Evolutionary conservation across 2,888 invertebrate species (phyloP).

Genomic region (Cosmorhoe ocellata): DNA sequence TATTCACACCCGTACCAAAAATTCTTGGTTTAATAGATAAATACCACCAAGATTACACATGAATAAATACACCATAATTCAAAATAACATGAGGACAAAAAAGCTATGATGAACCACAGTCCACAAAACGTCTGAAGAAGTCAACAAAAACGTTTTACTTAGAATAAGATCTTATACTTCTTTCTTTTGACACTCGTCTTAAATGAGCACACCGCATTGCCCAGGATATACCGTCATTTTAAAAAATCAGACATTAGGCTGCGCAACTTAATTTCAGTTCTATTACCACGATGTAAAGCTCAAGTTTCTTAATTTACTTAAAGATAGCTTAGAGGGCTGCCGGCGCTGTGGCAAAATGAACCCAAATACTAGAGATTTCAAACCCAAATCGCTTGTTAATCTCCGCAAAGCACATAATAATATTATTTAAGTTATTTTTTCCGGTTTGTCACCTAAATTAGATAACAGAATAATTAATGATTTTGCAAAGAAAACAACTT

Average conservation of each 20-base stretch:
- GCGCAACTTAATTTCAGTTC: constrained; percentile 32
- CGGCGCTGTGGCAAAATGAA: constrained; percentile 14
- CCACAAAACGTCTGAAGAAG: too few relatives aligned
- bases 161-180: too few relatives aligned
- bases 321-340: constrained; percentile 1
- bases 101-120: too few relatives aligned
- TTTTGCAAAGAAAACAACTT: too few relatives aligned
- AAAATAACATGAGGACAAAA: too few relatives aligned
- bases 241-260: constrained; percentile 14
- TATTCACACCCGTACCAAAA: too few relatives aligned
- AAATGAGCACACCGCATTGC: constrained; percentile 28
- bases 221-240: constrained; percentile 47
- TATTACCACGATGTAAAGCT: constrained; percentile 25
- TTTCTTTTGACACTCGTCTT: too few relatives aligned
- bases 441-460: not conserved
- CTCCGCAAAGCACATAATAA: not conserved
- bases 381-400: constrained; percentile 6
- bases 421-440: not conserved
- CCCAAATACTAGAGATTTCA: constrained; percentile 10
- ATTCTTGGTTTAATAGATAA: too few relatives aligned
- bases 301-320: constrained; percentile 17
- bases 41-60: too few relatives aligned
- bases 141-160: too few relatives aligned
- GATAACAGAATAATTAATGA: not conserved
- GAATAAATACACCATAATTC: too few relatives aligned